Evolutionary conservation across 2,888 invertebrate species (phyloP).

Genomic region (Lepidocyrtinus sp.): DNA sequence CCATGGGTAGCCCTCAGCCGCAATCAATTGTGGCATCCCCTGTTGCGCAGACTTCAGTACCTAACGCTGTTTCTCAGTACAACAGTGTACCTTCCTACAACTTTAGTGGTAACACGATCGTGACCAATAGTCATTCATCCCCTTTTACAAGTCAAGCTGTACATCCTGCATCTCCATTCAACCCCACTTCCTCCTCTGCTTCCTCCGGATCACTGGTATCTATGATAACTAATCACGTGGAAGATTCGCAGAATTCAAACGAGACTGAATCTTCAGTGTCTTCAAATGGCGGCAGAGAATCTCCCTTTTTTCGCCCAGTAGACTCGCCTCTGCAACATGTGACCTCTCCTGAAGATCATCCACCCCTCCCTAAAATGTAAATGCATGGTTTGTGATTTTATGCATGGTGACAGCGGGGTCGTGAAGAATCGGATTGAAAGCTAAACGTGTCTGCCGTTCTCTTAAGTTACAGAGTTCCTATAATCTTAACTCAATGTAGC

Average conservation of each 20-base stretch:
- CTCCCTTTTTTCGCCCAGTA: slow-evolving; percentile 68
- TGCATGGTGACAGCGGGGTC: not conserved
- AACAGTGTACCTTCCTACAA: slow-evolving; percentile 47
- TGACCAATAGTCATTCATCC: slow-evolving; percentile 45
- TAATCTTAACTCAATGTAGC: too few relatives aligned
- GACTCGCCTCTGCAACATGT: slow-evolving; percentile 65
- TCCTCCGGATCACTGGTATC: slow-evolving; percentile 54
- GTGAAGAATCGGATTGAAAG: too few relatives aligned
- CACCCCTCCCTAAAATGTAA: slow-evolving; percentile 63
- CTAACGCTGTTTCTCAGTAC: slow-evolving; percentile 35
- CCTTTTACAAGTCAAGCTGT: slow-evolving; percentile 46
- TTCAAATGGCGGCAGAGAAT: slow-evolving; percentile 66
- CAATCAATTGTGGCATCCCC: slow-evolving; percentile 2
- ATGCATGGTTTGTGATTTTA: slow-evolving; percentile 23
- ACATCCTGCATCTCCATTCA: slow-evolving; percentile 54
- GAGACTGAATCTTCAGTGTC: slow-evolving; percentile 69
- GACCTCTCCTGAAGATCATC: slow-evolving; percentile 64
- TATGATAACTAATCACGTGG: slow-evolving; percentile 64
- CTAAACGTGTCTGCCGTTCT: too few relatives aligned
- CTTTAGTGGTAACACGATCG: slow-evolving; percentile 40
- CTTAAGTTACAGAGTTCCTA: too few relatives aligned
- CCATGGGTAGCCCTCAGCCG: slow-evolving; percentile 47
- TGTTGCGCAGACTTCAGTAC: slow-evolving; percentile 43
- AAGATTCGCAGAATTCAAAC: slow-evolving; percentile 69
- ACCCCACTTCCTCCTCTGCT: slow-evolving; percentile 51